These are phyloP conservation scores for Sula dactylatra DNA, from an alignment of 2,113 vertebrate genomes.

Conservation along the genomic window DNA sequence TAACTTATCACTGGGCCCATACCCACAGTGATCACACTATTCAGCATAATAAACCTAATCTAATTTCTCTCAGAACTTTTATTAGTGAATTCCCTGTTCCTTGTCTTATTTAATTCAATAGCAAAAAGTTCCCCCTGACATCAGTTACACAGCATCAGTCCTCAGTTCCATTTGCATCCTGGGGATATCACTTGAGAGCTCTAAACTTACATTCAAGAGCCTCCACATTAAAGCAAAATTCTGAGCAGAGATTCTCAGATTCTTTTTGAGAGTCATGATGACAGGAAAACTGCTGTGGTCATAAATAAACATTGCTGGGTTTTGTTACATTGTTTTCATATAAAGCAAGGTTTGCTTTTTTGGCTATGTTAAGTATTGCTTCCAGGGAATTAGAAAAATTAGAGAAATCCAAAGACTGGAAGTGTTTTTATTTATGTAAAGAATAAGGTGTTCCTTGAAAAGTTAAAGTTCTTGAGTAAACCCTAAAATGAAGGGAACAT, in stretches of 20 bases:
- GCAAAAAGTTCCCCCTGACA: neutral
- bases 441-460: neutral
- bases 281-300: neutral
- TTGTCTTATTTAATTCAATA: neutral
- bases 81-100: neutral
- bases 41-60: neutral
- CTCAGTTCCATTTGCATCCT: neutral
- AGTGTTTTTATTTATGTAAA: neutral
- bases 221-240: neutral
- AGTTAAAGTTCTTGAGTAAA: neutral
- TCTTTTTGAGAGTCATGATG: neutral
- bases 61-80: neutral
- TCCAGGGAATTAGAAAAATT: neutral
- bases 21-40: neutral
- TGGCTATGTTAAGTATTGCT: neutral
- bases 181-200: neutral
- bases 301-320: neutral
- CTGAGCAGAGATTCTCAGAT: neutral
- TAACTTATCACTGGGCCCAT: neutral
- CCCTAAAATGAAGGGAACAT: rapidly evolving
- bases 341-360: neutral
- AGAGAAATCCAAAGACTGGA: neutral
- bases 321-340: slow-evolving; percentile 5
- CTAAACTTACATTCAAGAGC: neutral
- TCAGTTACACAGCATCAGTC: neutral